Evolutionary conservation across 2,888 invertebrate genomes (phyloP), one percentile per base, ranked within the genome.

Genomic region (Dysmachus trigonus): DNA sequence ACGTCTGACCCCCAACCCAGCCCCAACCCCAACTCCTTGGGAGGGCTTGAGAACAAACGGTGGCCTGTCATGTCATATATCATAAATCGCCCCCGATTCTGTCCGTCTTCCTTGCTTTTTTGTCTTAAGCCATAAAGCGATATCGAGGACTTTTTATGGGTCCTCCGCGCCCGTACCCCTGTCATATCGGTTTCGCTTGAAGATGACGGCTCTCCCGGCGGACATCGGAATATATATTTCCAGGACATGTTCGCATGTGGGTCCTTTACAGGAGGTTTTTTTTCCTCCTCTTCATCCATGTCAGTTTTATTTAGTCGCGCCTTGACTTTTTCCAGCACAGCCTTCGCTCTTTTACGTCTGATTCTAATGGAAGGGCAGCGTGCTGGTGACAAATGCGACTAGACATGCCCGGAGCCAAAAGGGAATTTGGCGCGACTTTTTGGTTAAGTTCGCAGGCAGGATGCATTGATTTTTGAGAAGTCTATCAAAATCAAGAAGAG

Each of bases 161-260:
- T 2, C 33, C 53, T 30, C 15, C 53, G 30, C 62, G 31, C 53
- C 53, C 22, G 62, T 33, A 18, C 31, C 62, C 35, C n/a, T 62
- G 81, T 81, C 81, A 81, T 81, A 81, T 81, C 81, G 53, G 81
- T 81, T 81, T 81, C 81, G 51, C 33, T 31, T n/a, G 47, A 53
- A 53, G 81, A 81, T 81, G 81, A 81, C 62, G 81, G 53, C 31
- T 81, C 31, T 81, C 81, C 81, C 81, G 53, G 51, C n/a, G 81
- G 81, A 81, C 81, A 81, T 62, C 51, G 33, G 81, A 81, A 81
- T 53, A 81, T 53, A 81, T 33, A 81, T 81, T 81, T 81, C 10
- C 33, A 5, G 35, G 31, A 81, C 33, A 27, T 62, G 30, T 81
- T 8, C 81, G 15, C 33, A 30, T 10, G 13, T 53, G 18, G 15